Base-by-base conservation (phyloP, 2,113 vertebrate species). In the Vulpes vulpes region DNA sequence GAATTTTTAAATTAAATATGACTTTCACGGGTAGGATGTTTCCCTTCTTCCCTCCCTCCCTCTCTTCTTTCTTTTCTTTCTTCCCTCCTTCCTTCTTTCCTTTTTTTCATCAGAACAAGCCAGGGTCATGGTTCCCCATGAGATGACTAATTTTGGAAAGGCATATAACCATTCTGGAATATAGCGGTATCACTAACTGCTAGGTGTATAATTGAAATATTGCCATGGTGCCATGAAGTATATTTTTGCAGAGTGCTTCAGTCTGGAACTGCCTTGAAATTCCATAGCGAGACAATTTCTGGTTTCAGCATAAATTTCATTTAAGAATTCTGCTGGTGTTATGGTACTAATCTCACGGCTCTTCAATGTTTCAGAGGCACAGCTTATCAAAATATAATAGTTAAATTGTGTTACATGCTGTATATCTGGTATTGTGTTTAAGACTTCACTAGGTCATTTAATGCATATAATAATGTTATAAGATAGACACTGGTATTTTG, bases 231-330 rank as follows among this genome's bases (percentile, higher is more conserved):
- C n/a, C n/a, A 53, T 3, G 4, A 81, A 92, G 12, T 27, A 23
- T 78, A 71, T 60, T 94, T 96, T 71, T 65, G 43, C 73, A 78
- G 43, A 92, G 11, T 51, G 12, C 19, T 95, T 74, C 57, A 64
- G 20, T 53, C 17, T 91, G 64, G 49, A 96, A 81, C 81, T 85
- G 8, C 8, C 53, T 84, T 94, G 69, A 93, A 93, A 84, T 88
- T 62, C 17, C 69, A 81, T 1, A 76, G 32, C 10, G 3, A 60
- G 49, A 53, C 2, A 22, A 64, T 49, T 86, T 91, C 60, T 93
- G 22, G 11, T 65, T 90, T 91, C n/a, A 91, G 64, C 32, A 85
- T 43, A 30, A 81, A 57, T 78, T 76, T 85, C 15, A 91, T 62
- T 86, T 76, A 71, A 65, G 59, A 71, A 76, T 93, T 71, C 27